These are phyloP conservation scores for Gallinago paraguaiae DNA, from an alignment of 2,113 vertebrate genomes.

Conservation along the genomic window DNA sequence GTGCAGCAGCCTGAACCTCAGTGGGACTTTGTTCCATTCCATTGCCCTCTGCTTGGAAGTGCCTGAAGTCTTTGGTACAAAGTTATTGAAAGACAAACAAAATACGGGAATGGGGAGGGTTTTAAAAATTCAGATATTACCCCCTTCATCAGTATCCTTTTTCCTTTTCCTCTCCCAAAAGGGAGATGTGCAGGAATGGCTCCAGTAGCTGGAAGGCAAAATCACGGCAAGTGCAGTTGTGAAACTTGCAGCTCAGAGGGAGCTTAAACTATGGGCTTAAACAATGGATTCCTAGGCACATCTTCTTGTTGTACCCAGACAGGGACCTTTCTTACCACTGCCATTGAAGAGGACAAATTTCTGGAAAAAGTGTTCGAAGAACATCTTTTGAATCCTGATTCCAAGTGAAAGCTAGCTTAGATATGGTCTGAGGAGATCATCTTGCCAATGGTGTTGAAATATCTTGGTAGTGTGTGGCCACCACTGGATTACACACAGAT, in stretches of 20 bases:
- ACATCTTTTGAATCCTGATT: neutral
- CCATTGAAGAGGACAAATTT: no score
- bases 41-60: neutral
- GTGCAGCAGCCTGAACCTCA: neutral
- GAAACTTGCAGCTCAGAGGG: neutral
- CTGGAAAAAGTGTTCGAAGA: neutral
- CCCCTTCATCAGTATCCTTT: neutral
- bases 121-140: neutral
- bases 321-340: neutral
- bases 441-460: neutral
- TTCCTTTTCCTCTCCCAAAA: neutral
- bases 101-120: neutral
- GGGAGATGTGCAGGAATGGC: neutral
- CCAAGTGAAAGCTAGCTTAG: neutral
- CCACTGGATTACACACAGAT: neutral
- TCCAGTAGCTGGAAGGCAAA: neutral
- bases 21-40: neutral
- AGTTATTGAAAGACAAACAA: neutral
- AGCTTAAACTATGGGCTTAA: neutral
- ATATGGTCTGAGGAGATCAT: neutral
- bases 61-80: neutral
- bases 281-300: neutral
- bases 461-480: neutral
- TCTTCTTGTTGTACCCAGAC: neutral
- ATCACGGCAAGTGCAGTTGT: neutral